phyloP scores from a whole-genome alignment of 2,888 invertebrate species.

The Listrodromus nycthemerus region DNA sequence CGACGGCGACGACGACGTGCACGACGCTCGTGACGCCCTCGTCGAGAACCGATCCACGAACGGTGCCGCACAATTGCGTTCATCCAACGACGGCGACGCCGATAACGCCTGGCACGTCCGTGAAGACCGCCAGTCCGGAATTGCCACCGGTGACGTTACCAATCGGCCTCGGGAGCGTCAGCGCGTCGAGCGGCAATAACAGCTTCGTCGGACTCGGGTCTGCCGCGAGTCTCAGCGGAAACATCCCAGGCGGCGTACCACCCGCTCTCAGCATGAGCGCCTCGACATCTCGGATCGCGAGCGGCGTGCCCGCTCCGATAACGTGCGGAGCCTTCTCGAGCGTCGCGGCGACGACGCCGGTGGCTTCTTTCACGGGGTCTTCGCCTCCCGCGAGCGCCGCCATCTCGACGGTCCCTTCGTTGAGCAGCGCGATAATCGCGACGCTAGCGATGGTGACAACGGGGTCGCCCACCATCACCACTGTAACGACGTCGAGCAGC shows the following conservation, averaged over 20 bases:
- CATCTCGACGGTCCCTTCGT: conserved; percentile 73
- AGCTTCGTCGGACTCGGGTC: conserved; percentile 68
- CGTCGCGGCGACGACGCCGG: conserved; percentile 65
- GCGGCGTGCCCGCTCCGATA: conserved; percentile 28
- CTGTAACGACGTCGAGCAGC: conserved; percentile 66
- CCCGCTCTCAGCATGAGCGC: conserved; percentile 44
- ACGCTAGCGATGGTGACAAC: conserved; percentile 68
- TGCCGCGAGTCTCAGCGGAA: conserved; percentile 64
- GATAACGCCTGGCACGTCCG: conserved; percentile 77
- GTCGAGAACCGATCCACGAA: conserved; percentile 77
- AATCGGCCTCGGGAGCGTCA: conserved; percentile 73
- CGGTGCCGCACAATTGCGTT: conserved; percentile 77
- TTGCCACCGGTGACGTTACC: conserved; percentile 81
- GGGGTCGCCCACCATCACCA: conserved; percentile 74
- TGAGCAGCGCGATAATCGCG: conserved; percentile 71
- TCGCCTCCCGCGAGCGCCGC: conserved; percentile 65
- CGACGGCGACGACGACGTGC: conserved; percentile 66
- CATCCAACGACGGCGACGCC: conserved; percentile 81
- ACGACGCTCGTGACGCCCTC: conserved; percentile 65
- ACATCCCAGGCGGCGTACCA: not conserved
- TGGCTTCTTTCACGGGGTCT: conserved; percentile 11
- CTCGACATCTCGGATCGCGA: conserved; percentile 53
- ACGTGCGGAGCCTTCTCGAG: conserved; percentile 56
- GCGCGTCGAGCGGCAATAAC: conserved; percentile 70
- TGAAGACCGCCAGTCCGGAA: conserved; percentile 78